phyloP scores from a whole-genome alignment of 2,888 invertebrate genomes.

The Lycia hirtaria region DNA sequence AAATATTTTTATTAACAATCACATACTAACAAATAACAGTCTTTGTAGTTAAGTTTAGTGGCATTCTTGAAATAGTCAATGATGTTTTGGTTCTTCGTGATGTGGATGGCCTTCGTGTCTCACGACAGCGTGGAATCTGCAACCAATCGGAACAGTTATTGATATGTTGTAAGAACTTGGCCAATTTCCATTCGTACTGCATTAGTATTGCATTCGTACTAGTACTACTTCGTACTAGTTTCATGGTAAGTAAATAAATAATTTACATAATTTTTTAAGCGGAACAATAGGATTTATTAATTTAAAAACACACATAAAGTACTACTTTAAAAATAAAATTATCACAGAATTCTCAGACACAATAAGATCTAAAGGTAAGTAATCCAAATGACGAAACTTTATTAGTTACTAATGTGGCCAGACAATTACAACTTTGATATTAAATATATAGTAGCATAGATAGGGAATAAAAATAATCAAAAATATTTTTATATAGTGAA shows the following conservation, averaged over 20 bases:
- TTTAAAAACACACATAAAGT: too few species aligned
- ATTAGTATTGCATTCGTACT: background rate
- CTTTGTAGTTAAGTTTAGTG: conserved; percentile 10
- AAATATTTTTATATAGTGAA: too few species aligned
- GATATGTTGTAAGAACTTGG: background rate
- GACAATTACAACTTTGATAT: too few species aligned
- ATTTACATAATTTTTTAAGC: too few species aligned
- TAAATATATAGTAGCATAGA: too few species aligned
- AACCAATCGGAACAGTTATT: conserved; percentile 28
- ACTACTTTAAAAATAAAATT: background rate
- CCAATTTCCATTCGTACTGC: background rate
- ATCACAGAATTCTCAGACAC: too few species aligned
- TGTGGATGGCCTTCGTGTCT: conserved; percentile 51
- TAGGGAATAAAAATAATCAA: too few species aligned
- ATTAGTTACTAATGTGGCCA: too few species aligned
- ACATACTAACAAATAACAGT: conserved; percentile 21
- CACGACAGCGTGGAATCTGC: conserved; percentile 56
- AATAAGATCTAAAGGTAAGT: too few species aligned
- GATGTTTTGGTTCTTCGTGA: conserved; percentile 37
- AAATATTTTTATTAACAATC: conserved; percentile 14
- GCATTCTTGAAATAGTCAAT: conserved; percentile 26
- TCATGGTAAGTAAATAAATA: background rate
- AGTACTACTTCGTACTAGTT: too few species aligned
- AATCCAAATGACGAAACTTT: too few species aligned
- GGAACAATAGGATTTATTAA: too few species aligned